Base-by-base conservation (phyloP, 2,797 vertebrate genomes). In the Sparidentex hasta region DNA sequence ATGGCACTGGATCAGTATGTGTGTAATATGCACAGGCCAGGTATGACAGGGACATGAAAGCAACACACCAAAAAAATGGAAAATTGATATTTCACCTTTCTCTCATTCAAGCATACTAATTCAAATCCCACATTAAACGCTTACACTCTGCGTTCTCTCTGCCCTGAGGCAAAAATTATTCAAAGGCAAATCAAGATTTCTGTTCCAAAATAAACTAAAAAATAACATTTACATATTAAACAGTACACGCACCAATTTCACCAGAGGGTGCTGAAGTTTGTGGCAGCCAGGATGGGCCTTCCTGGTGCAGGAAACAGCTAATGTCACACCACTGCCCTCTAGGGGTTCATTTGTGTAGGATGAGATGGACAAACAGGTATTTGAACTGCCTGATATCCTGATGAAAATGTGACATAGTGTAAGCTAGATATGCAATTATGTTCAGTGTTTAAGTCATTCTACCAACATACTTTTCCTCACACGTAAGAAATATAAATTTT, bases 261-360 rank as follows among this genome's bases (percentile, higher is more conserved):
- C 20, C n/a, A 78, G 52, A 56, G n/a, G 65, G 33, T 13, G 73
- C 50, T 80, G 16, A 64, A 63, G 57, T 12, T 57, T 52, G 18
- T 1, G 18, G 21, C 27, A 76, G 9, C 29, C 7, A 17, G 25
- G 2, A 47, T 2, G 17, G 2, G 1, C 4, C 25, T 54, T 52
- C 14, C 29, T 43, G 20, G 4, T 76, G 41, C 55, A 61, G 68
- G n/a, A 50, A 23, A 18, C 11, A 4, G 13, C 50, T 69, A 5
- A 29, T 71, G 77, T 61, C 50, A 70, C 55, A 68, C 27, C 78
- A 77, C 83, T 86, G 84, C 86, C 77, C 73, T 71, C 88, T 82
- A 66, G 63, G 6, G 83, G 76, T 29, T 43, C 14, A 20, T 13
- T 65, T 27, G 4, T 65, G n/a, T 66, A 16, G 11, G 6, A 23